These are phyloP conservation scores for Horisme vitalbata DNA, from an alignment of 2,888 invertebrate genomes.

Conservation along the genomic window DNA sequence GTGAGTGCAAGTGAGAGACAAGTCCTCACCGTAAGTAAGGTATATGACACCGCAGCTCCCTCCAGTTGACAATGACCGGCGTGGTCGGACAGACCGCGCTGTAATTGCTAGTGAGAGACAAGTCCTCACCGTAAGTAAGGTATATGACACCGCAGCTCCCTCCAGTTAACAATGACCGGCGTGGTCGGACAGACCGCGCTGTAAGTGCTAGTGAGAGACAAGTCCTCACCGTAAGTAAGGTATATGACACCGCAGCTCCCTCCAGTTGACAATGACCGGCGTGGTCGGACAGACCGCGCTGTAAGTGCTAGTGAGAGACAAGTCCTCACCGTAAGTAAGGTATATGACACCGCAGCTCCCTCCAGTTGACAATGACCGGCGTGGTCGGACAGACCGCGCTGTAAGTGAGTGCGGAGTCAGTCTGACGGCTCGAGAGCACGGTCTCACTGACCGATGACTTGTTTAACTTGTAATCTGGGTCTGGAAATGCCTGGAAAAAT, in stretches of 20 bases:
- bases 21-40: conserved; percentile 52
- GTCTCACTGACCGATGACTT: conserved; percentile 90
- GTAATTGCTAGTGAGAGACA: no score
- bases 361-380: conserved; percentile 96
- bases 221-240: conserved; percentile 25
- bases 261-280: conserved; percentile 96
- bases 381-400: conserved; percentile 91
- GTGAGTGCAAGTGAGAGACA: no score
- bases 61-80: conserved; percentile 96
- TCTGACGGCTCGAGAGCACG: conserved; percentile 78
- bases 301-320: no score
- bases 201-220: no score
- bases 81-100: conserved; percentile 91
- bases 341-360: conserved; percentile 83
- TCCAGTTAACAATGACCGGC: conserved; percentile 96
- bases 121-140: conserved; percentile 52
- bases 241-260: conserved; percentile 83
- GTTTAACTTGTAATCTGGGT: conserved; percentile 96
- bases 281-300: conserved; percentile 91
- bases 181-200: conserved; percentile 91
- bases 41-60: conserved; percentile 83
- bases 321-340: conserved; percentile 46
- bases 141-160: conserved; percentile 83
- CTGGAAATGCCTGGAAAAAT: conserved; percentile 87
- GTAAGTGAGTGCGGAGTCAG: conserved; percentile 82